Conservation (phyloP, 1,140 invertebrate genomes). For the Triops longicaudatus region DNA sequence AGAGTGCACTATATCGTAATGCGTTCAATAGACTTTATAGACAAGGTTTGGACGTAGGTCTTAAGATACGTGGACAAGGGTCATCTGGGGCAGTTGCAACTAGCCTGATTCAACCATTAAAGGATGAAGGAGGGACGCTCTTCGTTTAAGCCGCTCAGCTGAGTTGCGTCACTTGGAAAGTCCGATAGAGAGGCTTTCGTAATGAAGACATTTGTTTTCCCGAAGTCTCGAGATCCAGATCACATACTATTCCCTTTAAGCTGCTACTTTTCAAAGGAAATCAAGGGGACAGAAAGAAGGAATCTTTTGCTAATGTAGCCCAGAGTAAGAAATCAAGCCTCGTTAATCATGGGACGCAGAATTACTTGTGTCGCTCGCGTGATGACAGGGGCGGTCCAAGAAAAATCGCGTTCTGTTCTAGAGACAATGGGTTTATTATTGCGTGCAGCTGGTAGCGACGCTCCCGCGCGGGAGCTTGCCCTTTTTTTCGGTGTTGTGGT, state of each 20-base stretch:
- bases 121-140: slow-evolving; percentile 3
- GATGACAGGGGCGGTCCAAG: slow-evolving; percentile 3
- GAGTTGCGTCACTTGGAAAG: background rate
- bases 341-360: background rate
- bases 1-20: slow-evolving; percentile 4
- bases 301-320: background rate
- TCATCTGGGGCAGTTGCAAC: background rate
- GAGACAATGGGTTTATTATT: slow-evolving; percentile 12
- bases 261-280: background rate
- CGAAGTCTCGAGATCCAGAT: background rate
- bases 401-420: slow-evolving; percentile 1
- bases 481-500: background rate
- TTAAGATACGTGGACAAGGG: slow-evolving; percentile 10
- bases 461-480: background rate
- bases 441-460: slow-evolving; percentile 13
- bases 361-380: background rate
- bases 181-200: background rate
- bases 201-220: background rate
- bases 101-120: background rate
- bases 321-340: background rate
- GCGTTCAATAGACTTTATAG: slow-evolving; percentile 2
- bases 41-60: background rate
- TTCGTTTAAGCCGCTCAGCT: background rate
- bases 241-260: background rate
- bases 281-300: background rate